A percentile compares a stretch with the other conserved stretches of the same genome.
Evolutionary conservation across 2,888 invertebrate species (phyloP).

Genomic region (Trisateles emortualis): DNA sequence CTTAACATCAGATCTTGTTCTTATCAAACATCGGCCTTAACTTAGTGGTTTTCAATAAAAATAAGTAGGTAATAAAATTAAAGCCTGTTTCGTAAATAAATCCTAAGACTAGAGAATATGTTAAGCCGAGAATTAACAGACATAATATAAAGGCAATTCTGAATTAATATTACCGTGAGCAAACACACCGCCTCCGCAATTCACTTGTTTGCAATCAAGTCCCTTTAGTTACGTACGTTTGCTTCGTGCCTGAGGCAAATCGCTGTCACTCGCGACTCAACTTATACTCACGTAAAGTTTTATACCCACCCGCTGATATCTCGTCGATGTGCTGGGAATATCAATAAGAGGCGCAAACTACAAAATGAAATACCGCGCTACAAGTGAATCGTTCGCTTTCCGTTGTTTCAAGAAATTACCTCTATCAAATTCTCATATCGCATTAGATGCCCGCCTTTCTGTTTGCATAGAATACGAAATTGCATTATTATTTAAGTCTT

Average conservation of each 20-base stretch:
- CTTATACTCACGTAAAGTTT: constrained; percentile 63
- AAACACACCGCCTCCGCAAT: constrained; percentile 35
- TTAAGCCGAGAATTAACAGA: constrained; percentile 2
- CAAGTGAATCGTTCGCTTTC: constrained; percentile 61
- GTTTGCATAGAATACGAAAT: background rate
- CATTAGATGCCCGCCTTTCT: background rate
- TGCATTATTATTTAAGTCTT: background rate
- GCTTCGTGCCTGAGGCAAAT: constrained; percentile 21
- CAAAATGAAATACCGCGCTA: constrained; percentile 69
- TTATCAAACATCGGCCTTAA: constrained; percentile 39
- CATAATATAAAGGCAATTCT: constrained; percentile 24
- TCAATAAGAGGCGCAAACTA: constrained; percentile 72
- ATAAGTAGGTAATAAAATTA: constrained; percentile 39
- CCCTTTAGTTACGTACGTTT: constrained; percentile 14
- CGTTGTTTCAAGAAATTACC: constrained; percentile 58
- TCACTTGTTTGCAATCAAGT: constrained; percentile 42
- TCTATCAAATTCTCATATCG: constrained; percentile 27
- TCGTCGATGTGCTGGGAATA: constrained; percentile 70
- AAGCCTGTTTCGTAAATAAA: constrained; percentile 28
- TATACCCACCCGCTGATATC: constrained; percentile 75
- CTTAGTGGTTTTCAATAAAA: constrained; percentile 36
- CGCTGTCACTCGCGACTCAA: constrained; percentile 50
- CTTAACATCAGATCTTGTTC: constrained; percentile 36
- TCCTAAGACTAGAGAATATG: constrained; percentile 1
- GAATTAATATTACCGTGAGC: constrained; percentile 42